Evolutionary conservation across 2,113 vertebrate genomes (phyloP), one percentile per base, ranked within the genome.

Genomic region (Muntiacus reevesi): DNA sequence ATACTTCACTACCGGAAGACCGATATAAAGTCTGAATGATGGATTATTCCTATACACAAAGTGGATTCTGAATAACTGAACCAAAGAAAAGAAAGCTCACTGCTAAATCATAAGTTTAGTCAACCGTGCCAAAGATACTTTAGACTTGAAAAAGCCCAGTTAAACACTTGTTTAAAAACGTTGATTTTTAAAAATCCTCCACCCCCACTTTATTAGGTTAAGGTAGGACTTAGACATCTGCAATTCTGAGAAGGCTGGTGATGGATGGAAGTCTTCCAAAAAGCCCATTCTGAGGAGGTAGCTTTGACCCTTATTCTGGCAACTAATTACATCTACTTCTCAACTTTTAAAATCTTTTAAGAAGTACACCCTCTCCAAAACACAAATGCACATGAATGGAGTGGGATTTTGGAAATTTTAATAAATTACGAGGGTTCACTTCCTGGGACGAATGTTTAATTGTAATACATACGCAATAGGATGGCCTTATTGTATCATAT

Each of bases 1-100:
- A 97, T 99, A 27, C 96, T 99, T 92, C 98, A 98, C 97, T 99
- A 99, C 99, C 99, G 96, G 94, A 99, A 97, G 28, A 50, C 98
- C 27, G 0, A 0, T 3, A 98, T 98, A 95, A 99, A 99, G 98
- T 98, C 93, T 33, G 98, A 98, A 54, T 99, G 98, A 98, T 4
- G 17, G 59, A 27, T 28, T 13, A 8, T 27, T 50, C 60, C 89
- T 90, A 7, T 91, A 67, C 16, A 67, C 10, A 21, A 7, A 59
- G 17, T 7, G 83, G 45, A 59, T 74, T 89, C 89, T 36, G 27
- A 93, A 21, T 27, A 27, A 89, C 45, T 27, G 84, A 54, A 97
- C 60, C 87, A 85, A 81, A 92, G n/a, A 7, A 23, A 59, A 50
- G 47, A 23, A 17, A 27, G 62, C 84, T 19, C 33, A 12, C 33